Evolutionary conservation across 2,888 invertebrate species (phyloP).

Genomic region (Nomada ferruginata): DNA sequence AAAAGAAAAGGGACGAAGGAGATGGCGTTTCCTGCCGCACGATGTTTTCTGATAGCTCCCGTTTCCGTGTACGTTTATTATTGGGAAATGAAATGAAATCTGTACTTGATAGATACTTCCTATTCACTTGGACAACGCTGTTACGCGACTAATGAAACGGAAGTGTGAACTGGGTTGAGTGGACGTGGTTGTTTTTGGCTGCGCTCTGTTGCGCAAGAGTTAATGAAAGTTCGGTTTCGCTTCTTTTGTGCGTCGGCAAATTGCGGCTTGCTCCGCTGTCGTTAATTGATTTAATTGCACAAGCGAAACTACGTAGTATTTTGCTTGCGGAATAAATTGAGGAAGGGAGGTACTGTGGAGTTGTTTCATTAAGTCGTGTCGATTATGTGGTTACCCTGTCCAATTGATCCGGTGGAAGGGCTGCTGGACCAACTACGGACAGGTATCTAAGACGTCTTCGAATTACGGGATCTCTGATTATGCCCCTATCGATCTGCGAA

Average conservation of each 20-base stretch:
- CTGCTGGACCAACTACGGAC: constrained; percentile 93
- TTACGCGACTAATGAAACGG: not conserved
- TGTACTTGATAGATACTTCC: constrained; percentile 25
- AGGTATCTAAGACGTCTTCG: constrained; percentile 91
- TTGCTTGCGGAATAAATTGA: not conserved
- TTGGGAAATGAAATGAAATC: constrained; percentile 7
- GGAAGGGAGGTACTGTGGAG: not conserved
- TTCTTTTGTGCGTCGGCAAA: not conserved
- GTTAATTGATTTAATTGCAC: not conserved
- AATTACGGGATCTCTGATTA: constrained; percentile 89
- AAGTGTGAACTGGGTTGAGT: not conserved
- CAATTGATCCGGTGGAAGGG: constrained; percentile 92
- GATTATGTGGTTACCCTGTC: constrained; percentile 89
- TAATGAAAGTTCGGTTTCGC: not conserved
- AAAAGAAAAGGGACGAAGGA: not conserved
- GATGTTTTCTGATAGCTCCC: no score
- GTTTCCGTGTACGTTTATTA: constrained; percentile 1
- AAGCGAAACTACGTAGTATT: not conserved
- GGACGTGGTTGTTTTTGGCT: not conserved
- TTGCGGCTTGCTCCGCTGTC: not conserved
- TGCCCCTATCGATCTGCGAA: constrained; percentile 88
- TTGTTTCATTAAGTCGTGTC: not conserved
- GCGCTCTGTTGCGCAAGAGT: no score
- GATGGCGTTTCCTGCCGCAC: constrained; percentile 28
- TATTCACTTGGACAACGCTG: not conserved